Conservation (phyloP, 2,888 invertebrate species). For the Chrysolina oricalcia region DNA sequence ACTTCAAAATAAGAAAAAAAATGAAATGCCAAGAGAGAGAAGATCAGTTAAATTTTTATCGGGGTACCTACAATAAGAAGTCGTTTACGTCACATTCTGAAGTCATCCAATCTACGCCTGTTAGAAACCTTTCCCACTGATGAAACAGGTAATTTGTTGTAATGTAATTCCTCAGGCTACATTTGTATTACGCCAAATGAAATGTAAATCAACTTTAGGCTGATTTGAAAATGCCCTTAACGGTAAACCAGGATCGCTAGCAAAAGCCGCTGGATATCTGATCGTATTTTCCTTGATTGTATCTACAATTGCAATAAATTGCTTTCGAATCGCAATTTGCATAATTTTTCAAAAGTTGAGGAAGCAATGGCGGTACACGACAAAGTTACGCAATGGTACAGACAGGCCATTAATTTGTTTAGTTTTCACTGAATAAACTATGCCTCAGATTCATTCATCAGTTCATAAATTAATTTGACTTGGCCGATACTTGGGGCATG, state of each 20-base stretch:
- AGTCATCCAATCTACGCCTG: too few relatives aligned
- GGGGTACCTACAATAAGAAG: too few relatives aligned
- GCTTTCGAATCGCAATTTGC: background rate
- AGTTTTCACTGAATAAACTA: too few relatives aligned
- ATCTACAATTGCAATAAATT: background rate
- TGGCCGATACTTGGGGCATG: too few relatives aligned
- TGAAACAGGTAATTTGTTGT: conserved; percentile 21
- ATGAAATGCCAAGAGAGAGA: too few relatives aligned
- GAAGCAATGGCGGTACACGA: background rate
- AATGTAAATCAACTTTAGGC: conserved; percentile 40
- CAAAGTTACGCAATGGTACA: background rate
- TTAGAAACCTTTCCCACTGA: conserved; percentile 12
- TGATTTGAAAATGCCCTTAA: conserved; percentile 22
- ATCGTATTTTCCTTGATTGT: conserved; percentile 3
- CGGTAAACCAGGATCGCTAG: conserved; percentile 15
- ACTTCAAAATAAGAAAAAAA: too few relatives aligned
- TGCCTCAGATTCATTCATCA: too few relatives aligned
- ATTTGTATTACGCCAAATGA: conserved; percentile 33
- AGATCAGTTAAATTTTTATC: too few relatives aligned
- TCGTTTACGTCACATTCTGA: too few relatives aligned
- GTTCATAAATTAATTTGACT: too few relatives aligned
- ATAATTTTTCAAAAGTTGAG: background rate
- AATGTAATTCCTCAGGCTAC: conserved; percentile 25
- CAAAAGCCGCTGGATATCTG: conserved; percentile 1
- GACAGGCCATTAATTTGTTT: too few relatives aligned